Evolutionary conservation across 30 jellyfish, hydroid and myxozoan genomes (phyloP), one percentile per base, ranked within the genome.

Genomic region (Catostylus mosaicus): DNA sequence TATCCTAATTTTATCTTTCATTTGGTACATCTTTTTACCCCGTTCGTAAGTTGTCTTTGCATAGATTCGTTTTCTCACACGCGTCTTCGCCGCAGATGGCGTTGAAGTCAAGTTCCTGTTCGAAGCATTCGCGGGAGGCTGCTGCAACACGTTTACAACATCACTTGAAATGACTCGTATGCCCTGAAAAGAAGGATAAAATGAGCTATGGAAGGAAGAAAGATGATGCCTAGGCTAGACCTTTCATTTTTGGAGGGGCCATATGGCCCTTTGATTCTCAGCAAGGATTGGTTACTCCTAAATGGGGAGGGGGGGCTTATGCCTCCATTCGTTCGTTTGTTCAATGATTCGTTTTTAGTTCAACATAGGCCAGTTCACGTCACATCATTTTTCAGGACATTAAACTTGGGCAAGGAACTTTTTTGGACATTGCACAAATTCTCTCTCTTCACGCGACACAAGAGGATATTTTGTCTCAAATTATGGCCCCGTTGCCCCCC

Each of bases 41-140:
- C 91, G 91, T 1, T 67, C 84, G 69, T 66, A 67, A 7, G 76
- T 68, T 2, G 84, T 29, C 40, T 47, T 52, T 20, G 75, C 82
- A 37, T 37, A 60, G 5, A 62, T 51, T 8, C 68, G 57, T 33
- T 81, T 81, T 66, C 65, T 81, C 26, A 36, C 80, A 10, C 88
- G 78, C 0, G 22, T 67, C 24, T 73, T 46, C 5, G 72, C 2
- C 23, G 47, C 3, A 6, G n/a, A 20, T 29, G 36, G 73, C 43
- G 31, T 12, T 2, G 78, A 65, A 23, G 59, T 2, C 43, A 54
- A 20, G 0, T 30, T 24, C 4, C 31, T 72, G 31, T 16, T 47
- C n/a, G 29, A 3, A 9, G 8, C 52, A 12, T 72, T 72, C 30
- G 84, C 40, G 1, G 72, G n/a, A 5, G 71, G 10, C 40, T 36